These are phyloP conservation scores for Caenorhabditis becei DNA, from an alignment of 2,888 invertebrate genomes.

Conservation along the genomic window DNA sequence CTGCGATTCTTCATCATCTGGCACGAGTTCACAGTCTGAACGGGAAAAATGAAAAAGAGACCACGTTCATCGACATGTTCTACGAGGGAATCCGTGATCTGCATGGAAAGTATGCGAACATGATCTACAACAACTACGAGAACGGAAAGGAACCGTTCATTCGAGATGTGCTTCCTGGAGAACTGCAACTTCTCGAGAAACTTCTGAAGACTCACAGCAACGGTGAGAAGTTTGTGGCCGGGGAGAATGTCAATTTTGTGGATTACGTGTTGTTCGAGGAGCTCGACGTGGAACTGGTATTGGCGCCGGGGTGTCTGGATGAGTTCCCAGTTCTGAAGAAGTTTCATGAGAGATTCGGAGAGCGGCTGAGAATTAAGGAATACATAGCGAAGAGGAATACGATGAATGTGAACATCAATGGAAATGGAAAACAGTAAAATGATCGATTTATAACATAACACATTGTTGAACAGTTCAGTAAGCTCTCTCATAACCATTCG, in stretches of 20 bases:
- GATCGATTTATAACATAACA: no score
- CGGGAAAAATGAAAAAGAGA: constrained; percentile 28
- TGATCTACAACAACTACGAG: constrained; percentile 67
- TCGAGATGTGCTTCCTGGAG: constrained; percentile 54
- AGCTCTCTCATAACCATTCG: not conserved
- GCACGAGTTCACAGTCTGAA: constrained; percentile 61
- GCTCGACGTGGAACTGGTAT: constrained; percentile 68
- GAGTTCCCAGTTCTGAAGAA: constrained; percentile 68
- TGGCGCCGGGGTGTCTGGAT: constrained; percentile 63
- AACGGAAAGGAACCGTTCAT: constrained; percentile 63
- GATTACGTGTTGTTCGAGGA: constrained; percentile 75
- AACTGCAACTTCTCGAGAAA: constrained; percentile 60
- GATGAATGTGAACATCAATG: constrained; percentile 43
- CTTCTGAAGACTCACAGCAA: constrained; percentile 64
- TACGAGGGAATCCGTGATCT: constrained; percentile 65
- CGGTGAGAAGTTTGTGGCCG: constrained; percentile 66
- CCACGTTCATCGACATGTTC: constrained; percentile 66
- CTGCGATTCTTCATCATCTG: constrained; percentile 71
- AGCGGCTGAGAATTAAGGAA: constrained; percentile 35
- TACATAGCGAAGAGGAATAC: not conserved
- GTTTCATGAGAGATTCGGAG: constrained; percentile 64
- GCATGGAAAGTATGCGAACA: constrained; percentile 63
- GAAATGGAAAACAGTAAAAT: constrained; percentile 64
- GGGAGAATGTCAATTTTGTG: constrained; percentile 70
- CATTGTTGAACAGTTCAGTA: no score